phyloP scores from a whole-genome alignment of 1,140 invertebrate species.

The Trichonephila clavipes region DNA sequence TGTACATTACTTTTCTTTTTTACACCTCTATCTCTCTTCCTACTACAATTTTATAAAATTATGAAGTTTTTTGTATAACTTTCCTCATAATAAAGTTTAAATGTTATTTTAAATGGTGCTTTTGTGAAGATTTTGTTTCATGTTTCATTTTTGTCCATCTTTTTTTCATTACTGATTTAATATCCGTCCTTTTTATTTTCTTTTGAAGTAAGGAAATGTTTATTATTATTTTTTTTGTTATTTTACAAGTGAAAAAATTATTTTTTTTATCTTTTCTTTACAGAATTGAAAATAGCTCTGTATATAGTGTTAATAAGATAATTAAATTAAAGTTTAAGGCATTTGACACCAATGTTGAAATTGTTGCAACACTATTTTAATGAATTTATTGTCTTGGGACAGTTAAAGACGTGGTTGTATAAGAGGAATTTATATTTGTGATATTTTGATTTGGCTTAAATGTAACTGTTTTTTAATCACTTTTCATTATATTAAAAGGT shows the following conservation, averaged over 20 bases:
- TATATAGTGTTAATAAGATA: not conserved
- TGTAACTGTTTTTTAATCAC: not conserved
- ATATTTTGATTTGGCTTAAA: not conserved
- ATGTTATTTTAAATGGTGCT: not conserved
- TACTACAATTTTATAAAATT: not conserved
- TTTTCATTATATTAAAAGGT: too few relatives aligned
- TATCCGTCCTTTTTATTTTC: conserved; percentile 25
- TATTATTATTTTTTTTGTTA: too few relatives aligned
- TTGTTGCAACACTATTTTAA: not conserved
- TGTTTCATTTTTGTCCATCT: not conserved
- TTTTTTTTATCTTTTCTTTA: not conserved
- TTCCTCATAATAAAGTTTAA: not conserved
- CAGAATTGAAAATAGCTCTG: not conserved
- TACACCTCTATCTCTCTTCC: not conserved
- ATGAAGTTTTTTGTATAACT: not conserved
- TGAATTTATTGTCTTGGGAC: not conserved
- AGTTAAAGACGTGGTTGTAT: not conserved
- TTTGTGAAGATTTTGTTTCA: not conserved
- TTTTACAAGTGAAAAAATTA: not conserved
- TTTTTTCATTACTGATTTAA: not conserved
- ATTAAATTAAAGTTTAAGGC: not conserved
- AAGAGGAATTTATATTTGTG: conserved; percentile 3
- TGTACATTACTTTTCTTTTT: not conserved
- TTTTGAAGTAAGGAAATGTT: not conserved
- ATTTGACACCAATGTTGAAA: not conserved